These are phyloP conservation scores for Drosophila formosana DNA, from an alignment of 2,888 invertebrate species.

Conservation along the genomic window DNA sequence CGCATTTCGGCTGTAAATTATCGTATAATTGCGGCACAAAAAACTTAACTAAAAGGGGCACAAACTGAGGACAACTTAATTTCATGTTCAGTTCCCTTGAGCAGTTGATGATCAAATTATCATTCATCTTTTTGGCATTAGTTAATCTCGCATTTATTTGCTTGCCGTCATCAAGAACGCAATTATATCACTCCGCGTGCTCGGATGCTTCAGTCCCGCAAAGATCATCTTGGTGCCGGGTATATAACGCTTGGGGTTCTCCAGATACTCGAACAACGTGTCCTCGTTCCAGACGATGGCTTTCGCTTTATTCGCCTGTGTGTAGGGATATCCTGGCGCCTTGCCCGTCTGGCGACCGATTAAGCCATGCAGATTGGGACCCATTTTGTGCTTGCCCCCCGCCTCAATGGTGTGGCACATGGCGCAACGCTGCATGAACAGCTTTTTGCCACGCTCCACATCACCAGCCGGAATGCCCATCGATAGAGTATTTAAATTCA, in stretches of 20 bases:
- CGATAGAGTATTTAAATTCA: neutral
- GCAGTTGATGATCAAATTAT: slow-evolving; percentile 46
- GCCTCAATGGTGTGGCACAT: slow-evolving; percentile 99
- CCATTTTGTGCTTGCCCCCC: slow-evolving; percentile 98
- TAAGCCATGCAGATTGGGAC: slow-evolving; percentile 97
- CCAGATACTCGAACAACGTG: slow-evolving; percentile 97
- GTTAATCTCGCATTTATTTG: slow-evolving; percentile 13
- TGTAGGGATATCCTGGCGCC: slow-evolving; percentile 95
- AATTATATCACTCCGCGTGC: slow-evolving; percentile 97
- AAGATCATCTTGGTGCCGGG: slow-evolving; percentile 99
- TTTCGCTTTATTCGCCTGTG: slow-evolving; percentile 98
- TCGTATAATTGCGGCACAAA: slow-evolving; percentile 58
- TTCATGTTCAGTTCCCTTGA: slow-evolving; percentile 60
- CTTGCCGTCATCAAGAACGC: slow-evolving; percentile 94
- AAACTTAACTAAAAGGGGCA: slow-evolving; percentile 10
- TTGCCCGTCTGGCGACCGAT: slow-evolving; percentile 98
- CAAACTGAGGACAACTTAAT: slow-evolving; percentile 39
- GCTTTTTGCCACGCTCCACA: slow-evolving; percentile 98
- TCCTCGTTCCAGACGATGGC: slow-evolving; percentile 98
- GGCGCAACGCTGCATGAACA: slow-evolving; percentile 97
- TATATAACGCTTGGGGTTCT: slow-evolving; percentile 99
- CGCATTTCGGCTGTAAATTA: slow-evolving; percentile 68
- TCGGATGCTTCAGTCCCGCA: slow-evolving; percentile 97
- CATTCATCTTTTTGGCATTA: neutral
- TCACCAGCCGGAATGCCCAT: slow-evolving; percentile 93